Evolutionary conservation across 2,797 vertebrate species (phyloP).

Genomic region (Coregonus sp.): DNA sequence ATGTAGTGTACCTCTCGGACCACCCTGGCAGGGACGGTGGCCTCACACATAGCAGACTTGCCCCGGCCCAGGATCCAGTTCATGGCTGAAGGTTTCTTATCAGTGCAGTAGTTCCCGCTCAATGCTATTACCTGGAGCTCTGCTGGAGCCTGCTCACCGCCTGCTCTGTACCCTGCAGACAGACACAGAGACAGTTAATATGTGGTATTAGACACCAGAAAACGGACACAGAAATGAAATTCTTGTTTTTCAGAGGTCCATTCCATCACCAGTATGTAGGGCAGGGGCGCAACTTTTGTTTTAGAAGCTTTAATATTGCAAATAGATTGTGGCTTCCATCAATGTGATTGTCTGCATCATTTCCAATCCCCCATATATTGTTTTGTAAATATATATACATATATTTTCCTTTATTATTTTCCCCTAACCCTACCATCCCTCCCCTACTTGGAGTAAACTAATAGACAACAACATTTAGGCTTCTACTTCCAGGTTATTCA

Average conservation of each 20-base stretch:
- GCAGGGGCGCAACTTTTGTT: too few species aligned
- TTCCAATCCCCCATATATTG: too few species aligned
- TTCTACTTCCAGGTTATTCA: too few species aligned
- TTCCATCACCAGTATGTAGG: too few species aligned
- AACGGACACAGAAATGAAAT: not conserved
- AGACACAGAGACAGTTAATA: not conserved
- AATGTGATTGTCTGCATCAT: too few species aligned
- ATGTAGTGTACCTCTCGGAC: conserved; percentile 67
- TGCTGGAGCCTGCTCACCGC: conserved; percentile 83
- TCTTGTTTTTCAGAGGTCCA: not conserved
- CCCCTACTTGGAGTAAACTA: too few species aligned
- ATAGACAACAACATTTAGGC: too few species aligned
- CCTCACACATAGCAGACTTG: conserved; percentile 93
- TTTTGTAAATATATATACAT: too few species aligned
- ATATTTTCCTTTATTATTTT: too few species aligned
- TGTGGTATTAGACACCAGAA: not conserved
- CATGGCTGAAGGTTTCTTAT: conserved; percentile 94
- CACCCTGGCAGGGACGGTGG: conserved; percentile 77
- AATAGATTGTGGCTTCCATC: too few species aligned
- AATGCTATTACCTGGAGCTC: conserved; percentile 86
- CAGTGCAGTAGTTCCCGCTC: conserved; percentile 97
- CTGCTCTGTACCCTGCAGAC: conserved; percentile 87
- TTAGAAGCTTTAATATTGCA: too few species aligned
- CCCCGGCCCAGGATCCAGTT: conserved; percentile 97
- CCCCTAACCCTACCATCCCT: too few species aligned